Conservation (phyloP, 2,113 vertebrate genomes). For the Nycticorax nycticorax region DNA sequence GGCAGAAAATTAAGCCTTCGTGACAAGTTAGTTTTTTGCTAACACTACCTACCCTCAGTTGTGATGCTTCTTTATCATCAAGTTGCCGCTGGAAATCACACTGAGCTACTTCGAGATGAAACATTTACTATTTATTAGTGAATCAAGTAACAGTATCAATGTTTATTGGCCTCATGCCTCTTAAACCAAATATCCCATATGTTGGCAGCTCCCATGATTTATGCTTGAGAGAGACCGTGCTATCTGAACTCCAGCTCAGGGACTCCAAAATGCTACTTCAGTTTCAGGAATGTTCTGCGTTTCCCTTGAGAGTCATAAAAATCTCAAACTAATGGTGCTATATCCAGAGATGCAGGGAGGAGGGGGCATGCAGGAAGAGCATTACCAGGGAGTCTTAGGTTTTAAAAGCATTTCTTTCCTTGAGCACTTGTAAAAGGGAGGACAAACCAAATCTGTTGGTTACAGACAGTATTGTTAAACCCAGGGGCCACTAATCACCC, state of each 20-base stretch:
- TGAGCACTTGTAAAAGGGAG: not conserved
- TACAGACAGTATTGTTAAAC: not conserved
- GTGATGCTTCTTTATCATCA: not conserved
- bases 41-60: not conserved
- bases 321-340: not conserved
- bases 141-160: not conserved
- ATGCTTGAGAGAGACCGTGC: not conserved
- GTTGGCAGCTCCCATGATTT: slow-evolving; percentile 3
- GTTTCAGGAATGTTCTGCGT: slow-evolving; percentile 38
- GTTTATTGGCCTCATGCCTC: not conserved
- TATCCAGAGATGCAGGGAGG: not conserved
- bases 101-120: not conserved
- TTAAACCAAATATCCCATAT: not conserved
- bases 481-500: not conserved
- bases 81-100: not conserved
- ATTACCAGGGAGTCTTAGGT: not conserved
- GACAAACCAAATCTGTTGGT: not conserved
- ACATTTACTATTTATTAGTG: not conserved
- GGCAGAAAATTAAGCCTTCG: not conserved
- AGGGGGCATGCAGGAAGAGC: not conserved
- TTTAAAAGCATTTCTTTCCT: not conserved
- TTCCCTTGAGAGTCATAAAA: slow-evolving; percentile 42
- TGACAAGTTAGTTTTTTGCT: not conserved
- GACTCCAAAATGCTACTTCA: slow-evolving; percentile 19
- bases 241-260: not conserved